These are phyloP conservation scores for Thermophis baileyi DNA, from an alignment of 2,113 vertebrate species.

Conservation along the genomic window DNA sequence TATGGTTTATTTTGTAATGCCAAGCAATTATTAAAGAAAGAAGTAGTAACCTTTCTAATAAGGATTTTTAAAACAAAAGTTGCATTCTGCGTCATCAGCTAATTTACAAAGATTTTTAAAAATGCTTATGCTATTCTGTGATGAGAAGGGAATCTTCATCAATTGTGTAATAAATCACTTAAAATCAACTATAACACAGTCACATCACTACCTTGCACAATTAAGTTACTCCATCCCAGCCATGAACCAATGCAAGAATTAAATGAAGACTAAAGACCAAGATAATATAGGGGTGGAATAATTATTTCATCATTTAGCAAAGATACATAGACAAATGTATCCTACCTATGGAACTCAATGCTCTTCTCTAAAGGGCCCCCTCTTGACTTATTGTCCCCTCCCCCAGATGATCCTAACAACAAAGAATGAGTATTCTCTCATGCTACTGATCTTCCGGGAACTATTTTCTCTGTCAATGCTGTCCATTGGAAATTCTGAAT, in stretches of 20 bases:
- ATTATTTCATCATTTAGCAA: neutral
- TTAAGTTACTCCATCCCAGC: conserved; percentile 8
- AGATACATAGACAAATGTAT: neutral
- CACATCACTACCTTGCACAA: conserved; percentile 14
- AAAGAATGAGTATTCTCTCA: neutral
- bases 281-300: neutral
- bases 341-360: neutral
- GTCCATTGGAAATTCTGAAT: neutral
- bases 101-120: conserved; percentile 1
- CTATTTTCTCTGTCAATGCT: neutral
- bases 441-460: neutral
- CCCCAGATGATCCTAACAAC: neutral
- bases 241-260: neutral
- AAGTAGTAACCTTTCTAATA: neutral
- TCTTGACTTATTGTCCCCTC: neutral
- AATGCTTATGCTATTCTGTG: neutral
- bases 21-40: neutral
- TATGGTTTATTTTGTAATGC: neutral
- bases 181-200: neutral
- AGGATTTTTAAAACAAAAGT: conserved; percentile 22
- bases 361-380: neutral
- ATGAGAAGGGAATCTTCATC: conserved; percentile 7
- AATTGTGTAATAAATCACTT: conserved; percentile 2
- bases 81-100: neutral
- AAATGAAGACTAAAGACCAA: neutral